These are phyloP conservation scores for Cyclargus thomasi DNA, from an alignment of 1,140 invertebrate species.

Conservation along the genomic window DNA sequence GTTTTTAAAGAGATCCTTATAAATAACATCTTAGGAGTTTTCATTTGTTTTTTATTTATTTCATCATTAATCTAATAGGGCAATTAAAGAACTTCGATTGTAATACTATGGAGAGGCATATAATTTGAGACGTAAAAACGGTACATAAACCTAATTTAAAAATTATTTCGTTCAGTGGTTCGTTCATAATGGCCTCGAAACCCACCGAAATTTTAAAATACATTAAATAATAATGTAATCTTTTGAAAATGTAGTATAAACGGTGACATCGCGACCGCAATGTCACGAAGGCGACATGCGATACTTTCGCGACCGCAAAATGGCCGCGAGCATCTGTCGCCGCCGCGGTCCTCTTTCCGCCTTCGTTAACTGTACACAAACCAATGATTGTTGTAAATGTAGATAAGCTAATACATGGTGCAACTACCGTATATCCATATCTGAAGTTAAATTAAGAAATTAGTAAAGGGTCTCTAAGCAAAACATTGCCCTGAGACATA, in stretches of 20 bases:
- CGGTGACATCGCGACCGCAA: conserved; percentile 61
- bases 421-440: too few species aligned
- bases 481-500: too few species aligned
- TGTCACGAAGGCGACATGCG: conserved; percentile 52
- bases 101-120: not conserved
- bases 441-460: too few species aligned
- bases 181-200: not conserved
- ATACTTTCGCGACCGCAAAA: conserved; percentile 51
- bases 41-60: conserved; percentile 31
- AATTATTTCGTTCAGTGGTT: not conserved
- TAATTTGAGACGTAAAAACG: not conserved
- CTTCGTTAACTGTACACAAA: conserved; percentile 46
- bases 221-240: conserved; percentile 14
- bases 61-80: not conserved
- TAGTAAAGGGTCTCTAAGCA: too few species aligned
- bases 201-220: not conserved
- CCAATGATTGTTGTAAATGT: not conserved
- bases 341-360: conserved; percentile 56
- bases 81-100: too few species aligned
- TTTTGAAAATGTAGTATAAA: conserved; percentile 46
- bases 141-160: not conserved
- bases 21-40: conserved; percentile 32
- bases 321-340: conserved; percentile 71
- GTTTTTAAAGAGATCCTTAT: conserved; percentile 29
- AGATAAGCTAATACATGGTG: not conserved